Conservation (phyloP, 2,797 vertebrate species). For the Lophotriccus pileatus region DNA sequence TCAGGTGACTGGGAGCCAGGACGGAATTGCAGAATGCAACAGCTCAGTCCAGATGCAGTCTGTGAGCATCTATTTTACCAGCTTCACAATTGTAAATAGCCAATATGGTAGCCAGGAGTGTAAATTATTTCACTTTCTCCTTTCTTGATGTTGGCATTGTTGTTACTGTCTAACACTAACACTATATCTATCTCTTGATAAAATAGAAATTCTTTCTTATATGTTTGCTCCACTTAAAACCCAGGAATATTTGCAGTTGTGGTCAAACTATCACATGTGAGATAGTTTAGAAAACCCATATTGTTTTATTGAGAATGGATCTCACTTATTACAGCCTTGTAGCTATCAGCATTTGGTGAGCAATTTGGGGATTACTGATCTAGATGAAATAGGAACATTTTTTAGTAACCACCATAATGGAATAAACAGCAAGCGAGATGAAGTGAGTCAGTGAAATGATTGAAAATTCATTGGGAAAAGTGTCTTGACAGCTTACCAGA, state of each 20-base stretch:
- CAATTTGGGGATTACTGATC: background rate
- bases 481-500: constrained; percentile 15
- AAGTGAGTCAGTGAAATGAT: background rate
- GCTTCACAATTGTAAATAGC: background rate
- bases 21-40: background rate
- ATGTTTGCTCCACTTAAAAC: background rate
- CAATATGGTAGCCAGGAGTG: background rate
- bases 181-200: background rate
- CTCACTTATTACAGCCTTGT: background rate
- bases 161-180: background rate
- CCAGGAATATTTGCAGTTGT: background rate
- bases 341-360: background rate
- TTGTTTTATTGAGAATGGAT: background rate
- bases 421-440: background rate
- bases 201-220: background rate
- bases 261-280: background rate
- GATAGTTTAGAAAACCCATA: background rate
- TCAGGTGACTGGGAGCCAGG: background rate
- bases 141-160: background rate
- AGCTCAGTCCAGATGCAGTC: background rate
- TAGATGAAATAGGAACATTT: background rate
- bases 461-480: background rate
- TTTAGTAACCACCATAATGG: background rate
- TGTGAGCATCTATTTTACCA: background rate
- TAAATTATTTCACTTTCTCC: background rate